Evolutionary conservation across 1,140 invertebrate genomes (phyloP).

Genomic region (Pseudoatta argentina): DNA sequence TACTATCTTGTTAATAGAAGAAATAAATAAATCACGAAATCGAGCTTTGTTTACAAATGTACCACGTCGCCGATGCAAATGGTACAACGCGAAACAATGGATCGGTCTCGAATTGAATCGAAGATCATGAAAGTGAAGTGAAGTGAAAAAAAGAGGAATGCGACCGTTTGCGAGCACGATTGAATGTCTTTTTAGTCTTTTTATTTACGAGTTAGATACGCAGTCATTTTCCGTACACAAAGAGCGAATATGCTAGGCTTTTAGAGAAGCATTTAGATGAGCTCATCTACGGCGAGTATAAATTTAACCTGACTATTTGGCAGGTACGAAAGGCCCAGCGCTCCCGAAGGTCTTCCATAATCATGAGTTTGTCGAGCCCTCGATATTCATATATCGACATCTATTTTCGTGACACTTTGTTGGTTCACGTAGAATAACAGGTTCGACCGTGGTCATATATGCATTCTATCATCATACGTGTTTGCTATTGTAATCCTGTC

Average conservation of each 20-base stretch:
- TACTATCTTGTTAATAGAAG: neutral
- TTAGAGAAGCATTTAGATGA: conserved; percentile 31
- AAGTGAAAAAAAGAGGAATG: neutral
- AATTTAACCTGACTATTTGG: conserved; percentile 51
- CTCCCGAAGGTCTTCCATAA: conserved; percentile 43
- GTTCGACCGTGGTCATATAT: conserved; percentile 36
- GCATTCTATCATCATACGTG: conserved; percentile 23
- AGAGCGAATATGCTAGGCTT: neutral
- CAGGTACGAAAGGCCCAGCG: neutral
- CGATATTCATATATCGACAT: conserved; percentile 60
- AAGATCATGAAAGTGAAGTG: neutral
- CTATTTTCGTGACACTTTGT: conserved; percentile 61
- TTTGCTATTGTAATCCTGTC: conserved; percentile 39
- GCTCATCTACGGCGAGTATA: conserved; percentile 3
- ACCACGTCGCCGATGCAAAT: neutral
- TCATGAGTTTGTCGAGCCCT: conserved; percentile 55
- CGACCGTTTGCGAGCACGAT: conserved; percentile 15
- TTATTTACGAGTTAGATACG: neutral
- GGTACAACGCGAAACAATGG: neutral
- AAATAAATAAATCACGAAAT: conserved; percentile 43
- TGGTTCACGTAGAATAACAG: conserved; percentile 49
- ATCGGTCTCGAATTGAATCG: neutral
- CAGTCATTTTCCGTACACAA: neutral
- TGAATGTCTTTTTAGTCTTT: conserved; percentile 18
- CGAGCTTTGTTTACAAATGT: conserved; percentile 48